Evolutionary conservation across 2,113 vertebrate species (phyloP).

Genomic region (Cryptomyrus ogoouensis): DNA sequence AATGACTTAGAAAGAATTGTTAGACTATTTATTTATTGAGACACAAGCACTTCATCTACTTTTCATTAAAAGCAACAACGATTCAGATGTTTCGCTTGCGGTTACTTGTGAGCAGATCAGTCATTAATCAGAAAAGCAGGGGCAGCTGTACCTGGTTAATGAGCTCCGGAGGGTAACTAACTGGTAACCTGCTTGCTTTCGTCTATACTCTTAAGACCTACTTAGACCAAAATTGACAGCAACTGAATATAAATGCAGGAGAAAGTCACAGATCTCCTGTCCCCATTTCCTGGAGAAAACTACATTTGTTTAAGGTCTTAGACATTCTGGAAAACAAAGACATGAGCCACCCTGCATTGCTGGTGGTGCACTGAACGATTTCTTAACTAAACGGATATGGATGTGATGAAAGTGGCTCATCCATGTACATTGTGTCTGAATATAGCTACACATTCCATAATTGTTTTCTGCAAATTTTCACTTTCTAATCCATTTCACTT

Average conservation of each 20-base stretch:
- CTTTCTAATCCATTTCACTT: conserved; percentile 6
- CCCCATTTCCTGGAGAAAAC: background rate
- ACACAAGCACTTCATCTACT: background rate
- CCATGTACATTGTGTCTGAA: background rate
- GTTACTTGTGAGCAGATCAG: background rate
- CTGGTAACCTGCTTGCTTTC: background rate
- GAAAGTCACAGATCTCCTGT: background rate
- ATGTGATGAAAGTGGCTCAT: background rate
- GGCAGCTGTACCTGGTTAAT: background rate
- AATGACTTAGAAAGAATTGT: background rate
- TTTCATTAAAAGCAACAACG: background rate
- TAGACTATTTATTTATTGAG: background rate
- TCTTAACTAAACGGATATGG: background rate
- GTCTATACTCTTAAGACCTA: background rate
- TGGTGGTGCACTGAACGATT: background rate
- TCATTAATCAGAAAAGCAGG: background rate
- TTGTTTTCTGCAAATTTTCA: conserved; percentile 16
- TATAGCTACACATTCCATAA: background rate
- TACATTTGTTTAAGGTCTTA: background rate
- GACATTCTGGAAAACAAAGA: background rate
- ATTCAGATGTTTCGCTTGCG: background rate
- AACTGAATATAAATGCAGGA: background rate
- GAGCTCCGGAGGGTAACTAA: background rate
- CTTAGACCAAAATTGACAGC: background rate
- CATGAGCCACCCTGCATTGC: background rate